Percentiles rank a stretch among this genome's conserved stretches.
phyloP scores from a whole-genome alignment of 2,888 invertebrate species.

The Hedychridium roseum region DNA sequence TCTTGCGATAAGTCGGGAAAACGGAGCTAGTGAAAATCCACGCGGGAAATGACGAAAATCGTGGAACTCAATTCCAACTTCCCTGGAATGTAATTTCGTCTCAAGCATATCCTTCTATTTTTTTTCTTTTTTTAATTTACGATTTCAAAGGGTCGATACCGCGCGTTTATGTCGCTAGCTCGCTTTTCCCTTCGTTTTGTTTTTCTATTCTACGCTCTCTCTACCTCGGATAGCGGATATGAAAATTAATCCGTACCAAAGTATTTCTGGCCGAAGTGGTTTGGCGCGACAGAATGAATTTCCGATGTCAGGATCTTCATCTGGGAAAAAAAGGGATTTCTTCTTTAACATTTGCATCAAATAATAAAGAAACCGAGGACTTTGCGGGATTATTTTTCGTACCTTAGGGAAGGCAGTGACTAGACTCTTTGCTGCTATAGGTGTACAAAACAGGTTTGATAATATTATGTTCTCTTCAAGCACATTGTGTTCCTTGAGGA shows the following conservation, averaged over 20 bases:
- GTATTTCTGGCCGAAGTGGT: conserved; percentile 98
- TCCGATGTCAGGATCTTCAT: conserved; percentile 97
- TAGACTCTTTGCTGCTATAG: conserved; percentile 85
- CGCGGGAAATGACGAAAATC: too few relatives aligned
- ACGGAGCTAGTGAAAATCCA: conserved; percentile 29
- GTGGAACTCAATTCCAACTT: too few relatives aligned
- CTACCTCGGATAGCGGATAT: too few relatives aligned
- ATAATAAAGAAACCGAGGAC: too few relatives aligned
- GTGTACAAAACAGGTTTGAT: conserved; percentile 98
- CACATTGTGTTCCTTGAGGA: conserved; percentile 93
- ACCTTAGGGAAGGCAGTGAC: conserved; percentile 82
- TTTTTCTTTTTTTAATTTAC: too few relatives aligned
- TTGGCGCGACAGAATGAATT: conserved; percentile 92
- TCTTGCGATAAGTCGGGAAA: conserved; percentile 34
- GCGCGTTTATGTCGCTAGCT: conserved; percentile 32
- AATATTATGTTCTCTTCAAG: conserved; percentile 93
- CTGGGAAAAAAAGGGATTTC: conserved; percentile 63
- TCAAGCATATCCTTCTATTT: too few relatives aligned
- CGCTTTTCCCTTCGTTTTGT: too few relatives aligned
- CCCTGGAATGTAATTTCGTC: too few relatives aligned
- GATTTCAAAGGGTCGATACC: too few relatives aligned
- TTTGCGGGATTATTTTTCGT: too few relatives aligned
- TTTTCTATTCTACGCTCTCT: too few relatives aligned
- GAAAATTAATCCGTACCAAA: conserved; percentile 90
- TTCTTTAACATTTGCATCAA: too few relatives aligned